Base-by-base conservation (phyloP, 2,888 invertebrate genomes). In the Gymnosoma rotundatum region DNA sequence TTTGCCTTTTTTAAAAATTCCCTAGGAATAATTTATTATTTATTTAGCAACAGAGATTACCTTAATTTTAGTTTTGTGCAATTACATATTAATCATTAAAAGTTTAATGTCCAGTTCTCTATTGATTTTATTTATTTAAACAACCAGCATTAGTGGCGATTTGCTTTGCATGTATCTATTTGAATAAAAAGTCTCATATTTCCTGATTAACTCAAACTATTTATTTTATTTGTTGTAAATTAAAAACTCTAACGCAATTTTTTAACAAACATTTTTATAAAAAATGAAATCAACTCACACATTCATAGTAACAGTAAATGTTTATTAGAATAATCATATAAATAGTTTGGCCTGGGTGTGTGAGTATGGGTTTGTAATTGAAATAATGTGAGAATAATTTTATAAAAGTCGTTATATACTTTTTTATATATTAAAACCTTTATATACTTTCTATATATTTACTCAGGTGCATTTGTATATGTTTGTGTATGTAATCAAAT, bases 241-340 rank as follows among this genome's bases (percentile, higher is more conserved):
- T 48, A 48, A 45, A 78, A 56, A 64, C 32, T 56, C 42, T 36
- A 78, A 78, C 61, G 20, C 78, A 32, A n/a, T 78, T 79, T 79
- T 73, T 61, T 18, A 73, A 21, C 42, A 52, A 32, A 50, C 20
- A 61, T 60, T 60, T 61, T 36, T 66, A 66, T n/a, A 66, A 73
- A 79, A 50, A 79, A 50, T 42, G 14, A 20, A 73, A 60, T 66
- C 42, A 50, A 80, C 74, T 80, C 80, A 80, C 18, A 67, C 80
- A 67, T 21, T 67, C 67, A 80, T 74, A 69, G 67, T 38, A 80
- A 80, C 74, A 74, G 74, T 50, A 48, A 61, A 16, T 54, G 36
- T 74, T 73, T 67, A 74, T 80, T 80, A 80, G 74, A 80, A 69
- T 69, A 72, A 58, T 54, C 32, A n/a, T 74, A 56, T 79, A 18